These are phyloP conservation scores for Corythaeola cristata DNA, from an alignment of 2,113 vertebrate genomes.

Conservation along the genomic window DNA sequence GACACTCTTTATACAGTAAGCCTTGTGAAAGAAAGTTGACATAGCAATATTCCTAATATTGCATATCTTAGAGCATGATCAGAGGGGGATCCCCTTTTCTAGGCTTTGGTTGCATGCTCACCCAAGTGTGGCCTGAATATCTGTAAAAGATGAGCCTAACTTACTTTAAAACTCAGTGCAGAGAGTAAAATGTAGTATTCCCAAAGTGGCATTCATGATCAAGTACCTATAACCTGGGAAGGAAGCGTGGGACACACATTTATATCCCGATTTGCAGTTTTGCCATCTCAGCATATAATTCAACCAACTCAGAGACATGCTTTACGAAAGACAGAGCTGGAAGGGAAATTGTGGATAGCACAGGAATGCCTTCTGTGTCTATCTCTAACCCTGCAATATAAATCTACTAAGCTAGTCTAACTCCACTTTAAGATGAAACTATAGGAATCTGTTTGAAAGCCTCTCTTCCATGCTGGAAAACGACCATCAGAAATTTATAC, in stretches of 20 bases:
- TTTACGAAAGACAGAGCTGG: not conserved
- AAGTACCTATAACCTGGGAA: not conserved
- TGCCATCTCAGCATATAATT: not conserved
- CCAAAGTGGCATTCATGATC: not conserved
- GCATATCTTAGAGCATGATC: not conserved
- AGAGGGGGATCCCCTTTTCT: accelerated
- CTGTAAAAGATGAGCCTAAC: not conserved
- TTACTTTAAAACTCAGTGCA: not conserved
- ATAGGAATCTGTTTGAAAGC: not conserved
- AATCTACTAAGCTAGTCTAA: not conserved
- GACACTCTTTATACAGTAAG: not conserved
- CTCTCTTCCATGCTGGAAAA: not conserved
- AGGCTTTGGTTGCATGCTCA: not conserved
- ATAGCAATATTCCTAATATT: not conserved
- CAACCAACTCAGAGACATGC: not conserved
- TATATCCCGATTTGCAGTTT: not conserved
- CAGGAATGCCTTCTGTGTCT: not conserved
- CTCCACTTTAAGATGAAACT: not conserved
- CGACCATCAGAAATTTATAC: not conserved
- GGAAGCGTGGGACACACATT: not conserved
- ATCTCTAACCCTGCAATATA: not conserved
- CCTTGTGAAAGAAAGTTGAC: not conserved
- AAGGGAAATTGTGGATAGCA: not conserved
- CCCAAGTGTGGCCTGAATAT: not conserved
- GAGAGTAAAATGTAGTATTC: not conserved